These are phyloP conservation scores for Gonioctena quinquepunctata DNA, from an alignment of 1,140 invertebrate species.

Conservation along the genomic window DNA sequence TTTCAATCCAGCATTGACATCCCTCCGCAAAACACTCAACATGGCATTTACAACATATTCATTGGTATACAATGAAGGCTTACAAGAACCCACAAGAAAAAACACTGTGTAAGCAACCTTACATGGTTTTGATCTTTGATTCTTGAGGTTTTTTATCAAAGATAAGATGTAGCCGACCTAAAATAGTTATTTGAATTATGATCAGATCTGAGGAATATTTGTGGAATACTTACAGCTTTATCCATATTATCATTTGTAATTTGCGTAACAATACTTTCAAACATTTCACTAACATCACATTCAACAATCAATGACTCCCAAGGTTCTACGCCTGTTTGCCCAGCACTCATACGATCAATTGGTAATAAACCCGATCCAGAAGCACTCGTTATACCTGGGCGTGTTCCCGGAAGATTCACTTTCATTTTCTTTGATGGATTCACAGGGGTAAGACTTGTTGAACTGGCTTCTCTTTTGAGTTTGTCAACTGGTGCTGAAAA, in stretches of 20 bases:
- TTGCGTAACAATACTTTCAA: conserved; percentile 62
- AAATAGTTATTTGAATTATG: conserved; percentile 22
- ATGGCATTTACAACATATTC: conserved; percentile 81
- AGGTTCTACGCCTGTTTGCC: conserved; percentile 54
- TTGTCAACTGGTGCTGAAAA: conserved; percentile 29
- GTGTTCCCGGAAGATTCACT: conserved; percentile 45
- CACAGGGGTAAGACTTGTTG: conserved; percentile 47
- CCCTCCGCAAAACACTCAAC: conserved; percentile 80
- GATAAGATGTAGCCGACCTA: conserved; percentile 59
- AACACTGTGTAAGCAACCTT: conserved; percentile 75
- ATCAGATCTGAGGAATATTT: background rate
- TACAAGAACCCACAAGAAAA: conserved; percentile 80
- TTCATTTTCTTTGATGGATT: conserved; percentile 62
- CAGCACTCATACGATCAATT: conserved; percentile 26
- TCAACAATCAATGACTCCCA: conserved; percentile 65
- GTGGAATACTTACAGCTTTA: conserved; percentile 59
- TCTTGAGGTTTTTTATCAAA: conserved; percentile 68
- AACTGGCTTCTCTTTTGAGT: conserved; percentile 46
- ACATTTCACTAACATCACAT: conserved; percentile 64
- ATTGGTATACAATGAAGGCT: conserved; percentile 76
- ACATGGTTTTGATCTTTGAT: conserved; percentile 78
- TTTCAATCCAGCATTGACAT: conserved; percentile 68
- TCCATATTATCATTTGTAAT: conserved; percentile 66
- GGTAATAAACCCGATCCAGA: conserved; percentile 49
- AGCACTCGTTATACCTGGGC: conserved; percentile 45